phyloP scores from a whole-genome alignment of 1,140 invertebrate genomes.

The Apis cerana region DNA sequence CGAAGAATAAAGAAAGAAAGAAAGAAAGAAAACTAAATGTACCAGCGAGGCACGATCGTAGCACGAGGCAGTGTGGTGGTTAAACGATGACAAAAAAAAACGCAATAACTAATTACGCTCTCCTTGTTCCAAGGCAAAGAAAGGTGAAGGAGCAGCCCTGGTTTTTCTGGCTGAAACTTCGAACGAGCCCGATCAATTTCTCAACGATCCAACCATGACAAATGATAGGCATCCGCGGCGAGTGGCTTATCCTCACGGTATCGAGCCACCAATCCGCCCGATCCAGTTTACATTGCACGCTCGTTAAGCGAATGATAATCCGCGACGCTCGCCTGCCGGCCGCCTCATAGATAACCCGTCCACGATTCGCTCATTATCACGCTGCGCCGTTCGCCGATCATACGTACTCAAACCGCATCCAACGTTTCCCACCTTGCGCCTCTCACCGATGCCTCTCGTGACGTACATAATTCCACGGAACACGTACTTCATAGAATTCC shows the following conservation, averaged over 20 bases:
- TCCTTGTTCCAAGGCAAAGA: constrained; percentile 5
- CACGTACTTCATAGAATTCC: too few relatives aligned
- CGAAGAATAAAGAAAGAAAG: background rate
- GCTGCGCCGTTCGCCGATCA: background rate
- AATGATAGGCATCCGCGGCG: constrained; percentile 9
- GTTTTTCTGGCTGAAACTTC: background rate
- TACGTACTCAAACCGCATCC: background rate
- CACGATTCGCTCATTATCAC: constrained; percentile 36
- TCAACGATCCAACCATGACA: constrained; percentile 24
- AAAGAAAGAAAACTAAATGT: too few relatives aligned
- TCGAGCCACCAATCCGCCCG: background rate
- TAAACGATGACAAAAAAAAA: too few relatives aligned
- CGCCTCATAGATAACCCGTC: constrained; percentile 25
- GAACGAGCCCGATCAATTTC: constrained; percentile 16
- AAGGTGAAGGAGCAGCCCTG: background rate
- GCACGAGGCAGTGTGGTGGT: background rate
- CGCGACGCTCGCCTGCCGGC: background rate
- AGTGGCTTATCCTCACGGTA: background rate
- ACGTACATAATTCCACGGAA: background rate
- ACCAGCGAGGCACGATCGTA: background rate
- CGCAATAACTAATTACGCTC: constrained; percentile 21
- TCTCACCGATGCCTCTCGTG: background rate
- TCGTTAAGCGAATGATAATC: constrained; percentile 32
- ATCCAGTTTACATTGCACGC: constrained; percentile 17
- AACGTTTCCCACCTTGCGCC: too few relatives aligned